Percentiles rank a stretch among this genome's conserved stretches.
Evolutionary conservation across 2,888 invertebrate genomes (phyloP).

Genomic region (Schizotus pectinicornis): DNA sequence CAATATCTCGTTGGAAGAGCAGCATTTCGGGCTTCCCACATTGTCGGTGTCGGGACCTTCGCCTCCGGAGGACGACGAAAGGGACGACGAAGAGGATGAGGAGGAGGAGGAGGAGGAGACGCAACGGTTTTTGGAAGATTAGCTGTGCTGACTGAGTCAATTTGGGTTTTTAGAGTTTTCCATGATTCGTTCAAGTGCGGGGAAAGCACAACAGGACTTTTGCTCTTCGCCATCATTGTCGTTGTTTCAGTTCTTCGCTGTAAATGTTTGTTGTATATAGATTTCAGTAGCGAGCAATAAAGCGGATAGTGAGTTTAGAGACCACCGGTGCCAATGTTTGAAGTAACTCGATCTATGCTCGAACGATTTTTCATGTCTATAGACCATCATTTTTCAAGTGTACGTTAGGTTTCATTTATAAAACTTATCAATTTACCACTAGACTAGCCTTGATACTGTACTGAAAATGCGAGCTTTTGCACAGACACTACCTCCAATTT

Average conservation of each 20-base stretch:
- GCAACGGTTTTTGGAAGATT: slow-evolving; percentile 25
- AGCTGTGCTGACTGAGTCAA: neutral
- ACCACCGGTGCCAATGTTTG: slow-evolving; percentile 23
- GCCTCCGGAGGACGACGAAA: slow-evolving; percentile 72
- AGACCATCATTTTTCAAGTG: no score
- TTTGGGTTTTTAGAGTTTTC: neutral
- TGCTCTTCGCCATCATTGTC: neutral
- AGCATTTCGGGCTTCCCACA: slow-evolving; percentile 75
- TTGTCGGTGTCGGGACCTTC: slow-evolving; percentile 82
- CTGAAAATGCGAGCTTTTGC: slow-evolving; percentile 25
- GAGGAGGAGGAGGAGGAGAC: slow-evolving; percentile 50
- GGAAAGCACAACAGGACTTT: neutral
- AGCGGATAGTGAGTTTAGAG: slow-evolving; percentile 11
- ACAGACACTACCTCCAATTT: no score
- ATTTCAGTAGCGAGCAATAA: slow-evolving; percentile 15
- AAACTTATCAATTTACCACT: slow-evolving; percentile 10
- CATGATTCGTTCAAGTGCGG: no score
- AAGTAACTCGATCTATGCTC: slow-evolving; percentile 16
- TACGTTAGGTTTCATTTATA: neutral
- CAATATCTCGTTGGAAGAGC: slow-evolving; percentile 67
- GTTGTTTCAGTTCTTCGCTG: neutral
- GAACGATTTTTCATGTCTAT: slow-evolving; percentile 2
- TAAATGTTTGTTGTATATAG: slow-evolving; percentile 1
- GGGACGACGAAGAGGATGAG: slow-evolving; percentile 60
- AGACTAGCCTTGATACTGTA: slow-evolving; percentile 22